Percentiles rank a stretch among this genome's conserved stretches.
Conservation (phyloP, 2,888 invertebrate species). For the Caenorhabditis becei region DNA sequence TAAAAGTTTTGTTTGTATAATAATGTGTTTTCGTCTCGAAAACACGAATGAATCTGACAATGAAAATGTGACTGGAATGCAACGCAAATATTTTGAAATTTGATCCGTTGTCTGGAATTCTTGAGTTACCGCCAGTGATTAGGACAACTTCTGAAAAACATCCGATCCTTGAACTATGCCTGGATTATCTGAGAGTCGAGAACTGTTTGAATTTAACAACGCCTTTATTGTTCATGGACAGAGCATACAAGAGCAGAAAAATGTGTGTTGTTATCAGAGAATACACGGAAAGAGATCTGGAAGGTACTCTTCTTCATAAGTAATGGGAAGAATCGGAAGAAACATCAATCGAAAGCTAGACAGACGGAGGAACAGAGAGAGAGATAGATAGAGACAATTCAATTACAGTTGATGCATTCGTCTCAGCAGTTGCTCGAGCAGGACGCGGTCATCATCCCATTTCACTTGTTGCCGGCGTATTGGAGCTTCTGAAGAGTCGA, state of each 20-base stretch:
- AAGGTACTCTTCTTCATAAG: slow-evolving; percentile 32
- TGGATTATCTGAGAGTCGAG: neutral
- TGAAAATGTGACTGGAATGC: too few relatives aligned
- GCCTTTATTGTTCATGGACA: slow-evolving; percentile 56
- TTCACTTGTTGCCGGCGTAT: slow-evolving; percentile 69
- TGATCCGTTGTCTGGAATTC: slow-evolving; percentile 13
- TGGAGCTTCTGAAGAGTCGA: slow-evolving; percentile 72
- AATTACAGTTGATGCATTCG: slow-evolving; percentile 43
- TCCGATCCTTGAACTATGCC: neutral
- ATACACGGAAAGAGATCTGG: slow-evolving; percentile 54
- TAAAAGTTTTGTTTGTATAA: slow-evolving; percentile 6
- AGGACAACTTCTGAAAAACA: neutral
- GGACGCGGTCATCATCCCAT: slow-evolving; percentile 45
- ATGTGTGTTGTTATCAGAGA: slow-evolving; percentile 38
- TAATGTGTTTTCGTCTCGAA: neutral
- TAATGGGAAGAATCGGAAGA: slow-evolving; percentile 5
- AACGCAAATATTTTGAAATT: slow-evolving; percentile 25
- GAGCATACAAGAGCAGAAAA: slow-evolving; percentile 44
- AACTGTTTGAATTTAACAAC: slow-evolving; percentile 45
- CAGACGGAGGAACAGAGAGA: slow-evolving; percentile 39
- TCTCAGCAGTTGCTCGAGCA: slow-evolving; percentile 40
- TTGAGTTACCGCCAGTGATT: neutral
- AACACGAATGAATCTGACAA: neutral
- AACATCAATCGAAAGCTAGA: slow-evolving; percentile 55
- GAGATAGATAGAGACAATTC: slow-evolving; percentile 5